Conservation (phyloP, 23 tunicate species). For the Styela clava region DNA sequence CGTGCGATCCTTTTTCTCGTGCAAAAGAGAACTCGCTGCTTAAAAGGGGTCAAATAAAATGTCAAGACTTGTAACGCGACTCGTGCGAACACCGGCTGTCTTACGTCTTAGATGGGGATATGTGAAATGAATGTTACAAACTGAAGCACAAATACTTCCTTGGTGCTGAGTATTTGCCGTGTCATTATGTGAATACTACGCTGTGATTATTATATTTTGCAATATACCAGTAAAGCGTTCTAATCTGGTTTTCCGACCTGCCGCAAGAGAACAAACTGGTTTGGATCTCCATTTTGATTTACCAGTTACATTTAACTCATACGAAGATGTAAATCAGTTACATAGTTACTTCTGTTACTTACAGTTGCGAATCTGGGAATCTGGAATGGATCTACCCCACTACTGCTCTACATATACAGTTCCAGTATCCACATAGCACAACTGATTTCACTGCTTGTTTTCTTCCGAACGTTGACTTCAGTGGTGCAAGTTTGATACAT, state of each 20-base stretch:
- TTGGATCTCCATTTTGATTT: too few species aligned
- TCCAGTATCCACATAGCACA: background rate
- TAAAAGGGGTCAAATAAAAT: background rate
- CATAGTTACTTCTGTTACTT: background rate
- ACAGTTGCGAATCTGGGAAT: constrained; percentile 10
- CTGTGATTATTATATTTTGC: too few species aligned
- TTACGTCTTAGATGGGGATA: background rate
- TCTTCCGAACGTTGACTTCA: background rate
- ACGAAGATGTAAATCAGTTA: too few species aligned
- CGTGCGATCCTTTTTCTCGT: background rate
- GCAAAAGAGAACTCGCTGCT: background rate
- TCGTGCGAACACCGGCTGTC: background rate
- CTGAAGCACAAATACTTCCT: background rate
- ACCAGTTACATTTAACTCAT: too few species aligned
- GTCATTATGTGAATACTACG: too few species aligned
- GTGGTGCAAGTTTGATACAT: constrained; percentile 9
- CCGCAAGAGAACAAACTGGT: too few species aligned
- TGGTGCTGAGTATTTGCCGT: too few species aligned
- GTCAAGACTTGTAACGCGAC: background rate
- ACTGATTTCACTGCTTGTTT: constrained; percentile 13
- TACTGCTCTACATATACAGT: background rate
- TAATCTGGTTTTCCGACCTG: too few species aligned
- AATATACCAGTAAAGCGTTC: too few species aligned
- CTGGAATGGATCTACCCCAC: constrained; percentile 16
- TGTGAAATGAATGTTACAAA: background rate